These are phyloP conservation scores for Cynodonichthys magdalenae DNA, from an alignment of 2,797 vertebrate species.

Conservation along the genomic window DNA sequence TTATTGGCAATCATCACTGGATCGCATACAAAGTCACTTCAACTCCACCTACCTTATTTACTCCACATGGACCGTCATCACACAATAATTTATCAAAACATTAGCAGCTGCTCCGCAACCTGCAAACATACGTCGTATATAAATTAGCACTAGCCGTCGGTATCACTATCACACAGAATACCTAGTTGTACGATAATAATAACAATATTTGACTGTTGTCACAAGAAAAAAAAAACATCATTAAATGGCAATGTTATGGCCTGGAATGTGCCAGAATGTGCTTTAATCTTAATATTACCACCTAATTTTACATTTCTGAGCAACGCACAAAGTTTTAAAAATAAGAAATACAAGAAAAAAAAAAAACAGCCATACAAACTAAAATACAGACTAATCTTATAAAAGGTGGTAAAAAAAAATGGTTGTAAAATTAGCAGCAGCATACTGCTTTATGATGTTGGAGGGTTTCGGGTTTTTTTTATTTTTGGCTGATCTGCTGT, in stretches of 20 bases:
- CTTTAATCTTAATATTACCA: constrained; percentile 42
- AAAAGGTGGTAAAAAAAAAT: constrained; percentile 29
- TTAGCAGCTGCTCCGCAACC: constrained; percentile 47
- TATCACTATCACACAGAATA: constrained; percentile 47
- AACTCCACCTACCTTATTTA: constrained; percentile 44
- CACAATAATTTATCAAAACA: constrained; percentile 44
- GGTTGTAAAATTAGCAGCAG: constrained; percentile 64
- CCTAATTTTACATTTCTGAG: constrained; percentile 34
- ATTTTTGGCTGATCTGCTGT: constrained; percentile 59
- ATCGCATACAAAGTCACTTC: constrained; percentile 48
- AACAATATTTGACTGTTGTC: constrained; percentile 61
- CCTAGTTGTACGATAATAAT: constrained; percentile 27
- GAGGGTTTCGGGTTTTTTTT: constrained; percentile 57
- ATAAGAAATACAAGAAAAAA: background rate
- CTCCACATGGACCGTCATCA: constrained; percentile 52
- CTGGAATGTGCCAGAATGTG: constrained; percentile 45
- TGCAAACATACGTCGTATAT: constrained; percentile 48
- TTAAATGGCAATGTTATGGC: constrained; percentile 35
- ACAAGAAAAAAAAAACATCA: constrained; percentile 12
- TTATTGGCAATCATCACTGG: constrained; percentile 29
- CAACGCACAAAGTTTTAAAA: constrained; percentile 13
- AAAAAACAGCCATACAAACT: constrained; percentile 58
- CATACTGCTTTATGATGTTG: constrained; percentile 59
- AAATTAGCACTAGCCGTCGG: constrained; percentile 48
- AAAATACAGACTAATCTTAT: constrained; percentile 36